Base-by-base conservation (phyloP, 2,113 vertebrate species). In the Podarcis muralis region DNA sequence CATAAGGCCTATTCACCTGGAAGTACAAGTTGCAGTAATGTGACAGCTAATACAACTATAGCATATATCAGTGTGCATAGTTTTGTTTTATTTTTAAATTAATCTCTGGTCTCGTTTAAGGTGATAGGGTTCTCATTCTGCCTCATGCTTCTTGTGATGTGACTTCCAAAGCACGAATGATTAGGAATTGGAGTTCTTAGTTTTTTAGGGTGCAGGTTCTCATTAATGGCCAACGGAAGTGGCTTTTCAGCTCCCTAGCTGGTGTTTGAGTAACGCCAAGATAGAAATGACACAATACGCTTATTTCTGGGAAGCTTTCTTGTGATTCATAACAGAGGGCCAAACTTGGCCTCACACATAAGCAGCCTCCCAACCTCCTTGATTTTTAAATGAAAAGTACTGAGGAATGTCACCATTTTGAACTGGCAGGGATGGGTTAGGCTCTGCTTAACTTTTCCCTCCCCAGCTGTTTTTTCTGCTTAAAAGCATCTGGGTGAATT, bases 1-100 rank as follows among this genome's bases (percentile, higher is more conserved):
- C 87, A 88, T 90, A 90, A 90, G 92, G 66, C 40, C 88, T 94
- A 90, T 94, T 95, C 76, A 3, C 84, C 83, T 82, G 66, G 82
- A 91, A 7, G 2, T 40, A 76, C 0, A 0, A 11, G 48, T 77
- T 89, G 32, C 35, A 62, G 25, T 0, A 0, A 16, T 69, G 27
- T 84, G 68, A 62, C 57, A 57, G 65, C 27, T 79, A 85, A 18
- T 74, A 72, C 23, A 27, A 16, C 65, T 69, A 9, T 25, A 20
- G 22, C 53, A 27, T 40, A 66, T 7, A 68, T 6, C 66, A 2
- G 27, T 62, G 27, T 71, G 27, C 22, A n/a, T 62, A 37, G 11
- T 13, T 71, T 35, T 37, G 2, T 11, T 53, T 53, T 53, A 53
- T 66, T 18, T 82, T 71, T n/a, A 40, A 43, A 15, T 22, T 30